Percentiles rank a stretch among this genome's conserved stretches.
phyloP scores from a whole-genome alignment of 1,140 invertebrate species.

The Zaprionus ghesquierei region DNA sequence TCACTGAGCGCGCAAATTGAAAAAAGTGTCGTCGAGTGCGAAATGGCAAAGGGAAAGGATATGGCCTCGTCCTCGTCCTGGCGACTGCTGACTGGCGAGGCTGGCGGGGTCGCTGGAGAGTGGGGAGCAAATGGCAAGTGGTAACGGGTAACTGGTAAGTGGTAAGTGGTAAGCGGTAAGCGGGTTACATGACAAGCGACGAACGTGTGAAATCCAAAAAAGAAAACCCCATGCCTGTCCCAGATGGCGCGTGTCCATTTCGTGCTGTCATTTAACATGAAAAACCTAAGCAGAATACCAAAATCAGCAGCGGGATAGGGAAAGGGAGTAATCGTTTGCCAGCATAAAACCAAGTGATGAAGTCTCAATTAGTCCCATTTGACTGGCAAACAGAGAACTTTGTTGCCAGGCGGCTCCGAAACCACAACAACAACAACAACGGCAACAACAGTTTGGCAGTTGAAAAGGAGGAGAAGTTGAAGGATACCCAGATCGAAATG shows the following conservation, averaged over 20 bases:
- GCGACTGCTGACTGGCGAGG: background rate
- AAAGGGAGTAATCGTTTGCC: constrained; percentile 1
- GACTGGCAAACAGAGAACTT: constrained; percentile 46
- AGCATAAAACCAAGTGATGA: constrained; percentile 8
- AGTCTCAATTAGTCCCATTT: constrained; percentile 46
- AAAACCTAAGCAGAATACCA: constrained; percentile 41
- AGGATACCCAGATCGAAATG: constrained; percentile 55
- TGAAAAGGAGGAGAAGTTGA: constrained; percentile 57
- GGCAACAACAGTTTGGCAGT: constrained; percentile 34
- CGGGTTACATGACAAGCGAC: constrained; percentile 42
- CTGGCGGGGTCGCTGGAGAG: constrained; percentile 10
- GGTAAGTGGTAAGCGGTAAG: constrained; percentile 34
- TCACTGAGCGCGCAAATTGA: constrained; percentile 66
- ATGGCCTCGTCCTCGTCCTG: constrained; percentile 11
- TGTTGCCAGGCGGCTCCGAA: constrained; percentile 26
- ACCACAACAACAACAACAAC: constrained; percentile 20
- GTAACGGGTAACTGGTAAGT: constrained; percentile 41
- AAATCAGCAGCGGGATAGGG: background rate
- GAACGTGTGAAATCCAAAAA: constrained; percentile 49
- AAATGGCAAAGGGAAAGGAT: constrained; percentile 54
- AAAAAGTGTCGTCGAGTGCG: constrained; percentile 56
- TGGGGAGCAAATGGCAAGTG: constrained; percentile 16
- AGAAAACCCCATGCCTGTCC: background rate
- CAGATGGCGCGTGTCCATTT: constrained; percentile 26
- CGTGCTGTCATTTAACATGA: constrained; percentile 40